Percentiles rank a stretch among this genome's conserved stretches.
Conservation (phyloP, 2,797 vertebrate genomes). For the Pseudochirops cupreus region DNA sequence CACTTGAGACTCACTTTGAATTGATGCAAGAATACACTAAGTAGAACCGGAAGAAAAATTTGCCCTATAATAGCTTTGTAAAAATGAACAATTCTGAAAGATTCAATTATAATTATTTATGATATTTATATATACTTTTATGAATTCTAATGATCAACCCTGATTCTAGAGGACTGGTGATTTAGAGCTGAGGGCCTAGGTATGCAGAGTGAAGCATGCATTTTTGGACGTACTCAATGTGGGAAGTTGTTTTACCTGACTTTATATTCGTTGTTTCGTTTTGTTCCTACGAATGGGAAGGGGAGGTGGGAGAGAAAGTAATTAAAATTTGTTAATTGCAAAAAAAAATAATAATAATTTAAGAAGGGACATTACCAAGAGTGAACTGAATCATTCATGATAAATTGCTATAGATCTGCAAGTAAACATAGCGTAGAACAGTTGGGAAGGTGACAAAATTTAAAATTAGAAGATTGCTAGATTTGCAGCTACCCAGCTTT, state of each 20-base stretch:
- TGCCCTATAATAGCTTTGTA: not conserved
- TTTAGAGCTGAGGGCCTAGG: not conserved
- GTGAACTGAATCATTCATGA: conserved; percentile 24
- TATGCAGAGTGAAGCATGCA: not conserved
- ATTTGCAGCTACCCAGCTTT: not conserved
- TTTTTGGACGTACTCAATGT: not conserved
- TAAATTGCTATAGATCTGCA: not conserved
- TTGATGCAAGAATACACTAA: not conserved
- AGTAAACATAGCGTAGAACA: not conserved
- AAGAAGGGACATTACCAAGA: conserved; percentile 19
- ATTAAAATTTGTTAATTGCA: not conserved
- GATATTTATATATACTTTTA: too few relatives aligned
- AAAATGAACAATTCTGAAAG: not conserved
- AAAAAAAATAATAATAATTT: not conserved
- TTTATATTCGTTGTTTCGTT: not conserved
- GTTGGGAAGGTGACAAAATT: not conserved
- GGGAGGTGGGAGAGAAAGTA: not conserved
- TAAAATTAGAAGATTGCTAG: not conserved
- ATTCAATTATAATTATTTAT: not conserved
- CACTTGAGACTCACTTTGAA: not conserved
- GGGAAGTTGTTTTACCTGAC: not conserved
- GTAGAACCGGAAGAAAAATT: not conserved
- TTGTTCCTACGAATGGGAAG: not conserved
- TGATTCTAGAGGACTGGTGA: not conserved
- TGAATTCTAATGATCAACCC: not conserved